phyloP scores from a whole-genome alignment of 2,797 vertebrate species.

The Chiroxiphia lanceolata region DNA sequence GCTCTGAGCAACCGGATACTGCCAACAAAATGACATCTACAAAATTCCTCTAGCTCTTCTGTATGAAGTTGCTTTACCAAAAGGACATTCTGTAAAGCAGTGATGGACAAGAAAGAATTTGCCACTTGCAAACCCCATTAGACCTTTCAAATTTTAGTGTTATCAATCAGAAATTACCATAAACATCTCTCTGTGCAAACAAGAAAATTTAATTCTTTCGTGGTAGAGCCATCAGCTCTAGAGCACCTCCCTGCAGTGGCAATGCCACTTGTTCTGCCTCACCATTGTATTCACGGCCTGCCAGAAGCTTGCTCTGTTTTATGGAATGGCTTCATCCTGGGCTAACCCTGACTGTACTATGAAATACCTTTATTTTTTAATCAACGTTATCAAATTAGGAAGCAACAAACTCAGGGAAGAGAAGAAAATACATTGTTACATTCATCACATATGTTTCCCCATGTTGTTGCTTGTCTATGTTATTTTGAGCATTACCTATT shows the following conservation, averaged over 20 bases:
- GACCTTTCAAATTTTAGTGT: background rate
- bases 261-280: background rate
- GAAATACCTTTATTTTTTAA: background rate
- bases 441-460: background rate
- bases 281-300: background rate
- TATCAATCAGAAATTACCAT: background rate
- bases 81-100: background rate
- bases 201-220: background rate
- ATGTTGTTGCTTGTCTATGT: background rate
- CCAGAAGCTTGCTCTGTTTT: background rate
- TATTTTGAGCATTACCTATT: conserved; percentile 23
- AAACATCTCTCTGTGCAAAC: background rate
- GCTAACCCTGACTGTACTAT: background rate
- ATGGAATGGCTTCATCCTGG: background rate
- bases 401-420: background rate
- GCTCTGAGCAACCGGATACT: background rate
- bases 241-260: background rate
- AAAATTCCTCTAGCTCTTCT: background rate
- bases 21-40: background rate
- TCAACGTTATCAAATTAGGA: background rate
- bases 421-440: background rate
- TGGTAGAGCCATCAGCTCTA: background rate
- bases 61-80: background rate
- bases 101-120: background rate
- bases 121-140: background rate